These are phyloP conservation scores for Empidonax alnorum DNA, from an alignment of 2,113 vertebrate genomes.

Conservation along the genomic window DNA sequence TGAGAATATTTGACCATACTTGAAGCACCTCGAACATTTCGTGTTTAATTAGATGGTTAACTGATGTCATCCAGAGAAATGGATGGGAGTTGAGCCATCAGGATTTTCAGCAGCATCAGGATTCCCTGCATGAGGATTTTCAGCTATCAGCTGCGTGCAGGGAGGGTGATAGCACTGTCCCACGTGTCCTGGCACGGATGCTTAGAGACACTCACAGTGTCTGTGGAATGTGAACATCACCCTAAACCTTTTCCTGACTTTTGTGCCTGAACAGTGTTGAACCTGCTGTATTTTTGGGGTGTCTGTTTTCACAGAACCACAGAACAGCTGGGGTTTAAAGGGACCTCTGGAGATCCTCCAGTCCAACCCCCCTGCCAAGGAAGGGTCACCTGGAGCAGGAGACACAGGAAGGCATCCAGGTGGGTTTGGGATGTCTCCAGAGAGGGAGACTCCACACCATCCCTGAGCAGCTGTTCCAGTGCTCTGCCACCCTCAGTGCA, in stretches of 20 bases:
- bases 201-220: neutral
- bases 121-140: neutral
- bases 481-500: neutral
- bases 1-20: neutral
- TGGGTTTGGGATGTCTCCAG: neutral
- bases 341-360: neutral
- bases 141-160: neutral
- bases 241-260: neutral
- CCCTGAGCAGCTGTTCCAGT: neutral
- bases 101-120: neutral
- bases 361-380: no score
- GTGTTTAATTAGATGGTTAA: neutral
- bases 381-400: neutral
- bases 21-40: neutral
- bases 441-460: rapidly evolving
- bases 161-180: neutral
- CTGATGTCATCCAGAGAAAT: neutral
- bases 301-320: neutral
- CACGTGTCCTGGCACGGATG: neutral
- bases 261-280: neutral
- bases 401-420: neutral
- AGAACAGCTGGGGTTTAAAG: neutral
- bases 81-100: neutral
- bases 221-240: neutral
- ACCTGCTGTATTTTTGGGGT: neutral